Evolutionary conservation across 2,888 invertebrate species (phyloP).

Genomic region (Caenorhabditis plicata): DNA sequence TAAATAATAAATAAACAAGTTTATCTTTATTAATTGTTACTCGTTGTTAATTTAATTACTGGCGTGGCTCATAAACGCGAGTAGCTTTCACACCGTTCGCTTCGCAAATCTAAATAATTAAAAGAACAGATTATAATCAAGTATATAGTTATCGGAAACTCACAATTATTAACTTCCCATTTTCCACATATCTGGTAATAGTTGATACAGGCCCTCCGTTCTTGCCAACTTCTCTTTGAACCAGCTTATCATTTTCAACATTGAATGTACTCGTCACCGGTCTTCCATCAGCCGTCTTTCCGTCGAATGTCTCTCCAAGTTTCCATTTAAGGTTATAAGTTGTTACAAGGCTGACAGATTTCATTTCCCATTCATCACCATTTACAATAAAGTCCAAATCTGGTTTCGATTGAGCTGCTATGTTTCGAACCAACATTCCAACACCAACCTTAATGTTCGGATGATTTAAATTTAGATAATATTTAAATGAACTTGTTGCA

Average conservation of each 20-base stretch:
- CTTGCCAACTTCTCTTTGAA: conserved; percentile 54
- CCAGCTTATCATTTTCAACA: conserved; percentile 53
- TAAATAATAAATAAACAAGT: no score
- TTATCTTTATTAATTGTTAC: no score
- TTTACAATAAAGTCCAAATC: conserved; percentile 50
- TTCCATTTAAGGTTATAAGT: conserved; percentile 56
- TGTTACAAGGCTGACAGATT: conserved; percentile 61
- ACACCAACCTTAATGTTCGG: no score
- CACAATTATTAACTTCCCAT: conserved; percentile 54
- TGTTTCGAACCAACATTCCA: conserved; percentile 57
- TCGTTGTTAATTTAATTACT: no score
- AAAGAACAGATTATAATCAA: no score
- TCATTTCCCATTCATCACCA: conserved; percentile 61
- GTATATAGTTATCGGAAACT: conserved; percentile 7
- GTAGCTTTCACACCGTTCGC: no score
- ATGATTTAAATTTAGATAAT: no score
- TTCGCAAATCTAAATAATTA: no score
- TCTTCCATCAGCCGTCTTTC: conserved; percentile 63
- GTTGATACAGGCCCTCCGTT: conserved; percentile 57
- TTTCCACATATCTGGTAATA: conserved; percentile 52
- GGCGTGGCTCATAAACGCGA: no score
- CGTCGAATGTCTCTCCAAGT: conserved; percentile 53
- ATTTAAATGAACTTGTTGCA: no score
- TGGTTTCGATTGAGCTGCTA: conserved; percentile 60
- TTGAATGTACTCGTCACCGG: conserved; percentile 45